phyloP scores from a whole-genome alignment of 2,888 invertebrate species.

The Sphaeridia pumilis region DNA sequence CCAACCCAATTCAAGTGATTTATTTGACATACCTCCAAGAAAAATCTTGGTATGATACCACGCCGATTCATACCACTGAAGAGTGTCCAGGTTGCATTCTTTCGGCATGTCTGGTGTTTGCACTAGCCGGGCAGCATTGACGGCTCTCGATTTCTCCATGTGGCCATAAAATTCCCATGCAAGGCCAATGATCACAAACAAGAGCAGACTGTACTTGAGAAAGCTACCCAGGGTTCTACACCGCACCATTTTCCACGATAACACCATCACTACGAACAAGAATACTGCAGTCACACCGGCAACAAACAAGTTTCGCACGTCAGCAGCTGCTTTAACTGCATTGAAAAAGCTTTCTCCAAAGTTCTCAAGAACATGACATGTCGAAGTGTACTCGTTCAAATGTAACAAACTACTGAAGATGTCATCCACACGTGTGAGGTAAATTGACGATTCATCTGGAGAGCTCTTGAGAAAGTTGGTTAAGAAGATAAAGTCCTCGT shows the following conservation, averaged over 20 bases:
- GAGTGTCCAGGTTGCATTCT: background rate
- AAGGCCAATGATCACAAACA: background rate
- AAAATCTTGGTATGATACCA: background rate
- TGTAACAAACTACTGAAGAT: background rate
- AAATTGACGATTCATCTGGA: background rate
- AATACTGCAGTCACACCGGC: background rate
- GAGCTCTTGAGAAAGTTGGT: background rate
- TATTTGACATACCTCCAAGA: background rate
- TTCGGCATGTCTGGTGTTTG: background rate
- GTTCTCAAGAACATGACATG: background rate
- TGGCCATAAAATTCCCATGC: background rate
- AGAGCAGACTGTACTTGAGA: background rate
- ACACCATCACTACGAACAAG: background rate
- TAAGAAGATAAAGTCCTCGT: background rate
- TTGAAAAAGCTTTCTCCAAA: background rate
- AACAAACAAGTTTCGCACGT: background rate
- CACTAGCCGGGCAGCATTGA: background rate
- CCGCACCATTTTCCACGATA: background rate
- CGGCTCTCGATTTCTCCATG: background rate
- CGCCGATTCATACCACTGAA: background rate
- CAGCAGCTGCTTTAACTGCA: background rate
- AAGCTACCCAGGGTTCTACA: background rate
- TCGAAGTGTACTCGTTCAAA: background rate
- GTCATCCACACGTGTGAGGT: background rate
- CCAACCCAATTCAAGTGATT: background rate